Percentiles rank a stretch among this genome's conserved stretches.
Evolutionary conservation across 2,888 invertebrate species (phyloP).

Genomic region (Papilio gigon): DNA sequence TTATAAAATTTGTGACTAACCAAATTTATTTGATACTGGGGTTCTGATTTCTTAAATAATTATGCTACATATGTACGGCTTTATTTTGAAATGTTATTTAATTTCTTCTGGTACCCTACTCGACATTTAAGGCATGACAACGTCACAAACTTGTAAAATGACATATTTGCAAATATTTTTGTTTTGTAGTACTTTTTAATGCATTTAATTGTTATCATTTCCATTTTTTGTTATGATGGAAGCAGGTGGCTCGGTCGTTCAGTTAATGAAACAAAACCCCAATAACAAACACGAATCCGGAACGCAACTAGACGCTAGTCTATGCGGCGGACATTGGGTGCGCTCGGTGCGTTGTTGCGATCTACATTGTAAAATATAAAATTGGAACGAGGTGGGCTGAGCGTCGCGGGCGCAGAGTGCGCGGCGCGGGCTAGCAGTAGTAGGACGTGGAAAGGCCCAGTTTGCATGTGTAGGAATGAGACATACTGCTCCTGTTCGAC

Average conservation of each 20-base stretch:
- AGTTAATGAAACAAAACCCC: conserved; percentile 2
- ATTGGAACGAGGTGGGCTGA: conserved; percentile 77
- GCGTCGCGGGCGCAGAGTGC: conserved; percentile 52
- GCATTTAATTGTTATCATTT: neutral
- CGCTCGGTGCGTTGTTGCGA: conserved; percentile 59
- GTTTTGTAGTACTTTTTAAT: neutral
- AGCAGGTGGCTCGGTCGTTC: neutral
- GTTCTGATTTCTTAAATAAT: neutral
- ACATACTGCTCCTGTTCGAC: conserved; percentile 89
- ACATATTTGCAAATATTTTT: too few species aligned
- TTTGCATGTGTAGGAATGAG: conserved; percentile 90
- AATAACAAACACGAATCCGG: conserved; percentile 37
- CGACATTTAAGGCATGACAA: too few species aligned
- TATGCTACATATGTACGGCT: neutral
- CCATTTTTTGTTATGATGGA: too few species aligned
- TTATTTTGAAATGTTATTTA: too few species aligned
- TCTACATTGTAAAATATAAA: conserved; percentile 64
- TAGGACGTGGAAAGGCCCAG: conserved; percentile 89
- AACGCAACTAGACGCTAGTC: conserved; percentile 44
- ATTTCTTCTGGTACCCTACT: too few species aligned
- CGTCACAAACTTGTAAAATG: too few species aligned
- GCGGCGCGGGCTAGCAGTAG: conserved; percentile 85
- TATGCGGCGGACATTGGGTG: conserved; percentile 58
- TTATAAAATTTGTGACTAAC: neutral
- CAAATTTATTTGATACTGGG: conserved; percentile 1